Conservation (phyloP, 2,797 vertebrate species). For the Gymnopithys bicolor region DNA sequence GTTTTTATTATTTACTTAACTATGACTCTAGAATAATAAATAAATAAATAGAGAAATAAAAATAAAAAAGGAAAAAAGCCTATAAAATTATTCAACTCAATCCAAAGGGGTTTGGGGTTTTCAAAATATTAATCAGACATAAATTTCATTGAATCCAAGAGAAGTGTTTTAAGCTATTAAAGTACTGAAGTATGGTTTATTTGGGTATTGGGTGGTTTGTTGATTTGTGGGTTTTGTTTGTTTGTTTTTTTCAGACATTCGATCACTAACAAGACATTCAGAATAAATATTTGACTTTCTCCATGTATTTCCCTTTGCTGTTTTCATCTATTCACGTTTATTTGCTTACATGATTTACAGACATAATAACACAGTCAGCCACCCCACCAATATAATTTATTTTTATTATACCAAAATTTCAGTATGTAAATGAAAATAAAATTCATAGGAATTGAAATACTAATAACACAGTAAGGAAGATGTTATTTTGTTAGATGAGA, state of each 20-base stretch:
- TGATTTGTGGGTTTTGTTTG: background rate
- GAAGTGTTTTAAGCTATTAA: background rate
- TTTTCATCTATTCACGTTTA: background rate
- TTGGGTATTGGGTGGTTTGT: background rate
- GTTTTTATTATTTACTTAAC: background rate
- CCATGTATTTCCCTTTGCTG: background rate
- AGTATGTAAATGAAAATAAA: background rate
- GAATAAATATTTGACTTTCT: background rate
- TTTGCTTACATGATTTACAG: background rate
- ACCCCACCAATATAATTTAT: background rate
- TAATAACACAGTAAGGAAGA: background rate
- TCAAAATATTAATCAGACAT: background rate
- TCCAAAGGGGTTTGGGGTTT: background rate
- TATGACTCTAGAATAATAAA: background rate
- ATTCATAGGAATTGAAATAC: background rate
- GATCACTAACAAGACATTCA: background rate
- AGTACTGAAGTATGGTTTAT: background rate
- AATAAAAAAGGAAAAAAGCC: background rate
- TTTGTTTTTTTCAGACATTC: background rate
- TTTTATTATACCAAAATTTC: background rate
- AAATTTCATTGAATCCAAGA: background rate
- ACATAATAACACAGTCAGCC: background rate
- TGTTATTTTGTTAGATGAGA: background rate
- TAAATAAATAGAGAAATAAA: too few species aligned
- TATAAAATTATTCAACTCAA: background rate